phyloP scores from a whole-genome alignment of 2,888 invertebrate genomes.

The Strigamia maritima region DNA sequence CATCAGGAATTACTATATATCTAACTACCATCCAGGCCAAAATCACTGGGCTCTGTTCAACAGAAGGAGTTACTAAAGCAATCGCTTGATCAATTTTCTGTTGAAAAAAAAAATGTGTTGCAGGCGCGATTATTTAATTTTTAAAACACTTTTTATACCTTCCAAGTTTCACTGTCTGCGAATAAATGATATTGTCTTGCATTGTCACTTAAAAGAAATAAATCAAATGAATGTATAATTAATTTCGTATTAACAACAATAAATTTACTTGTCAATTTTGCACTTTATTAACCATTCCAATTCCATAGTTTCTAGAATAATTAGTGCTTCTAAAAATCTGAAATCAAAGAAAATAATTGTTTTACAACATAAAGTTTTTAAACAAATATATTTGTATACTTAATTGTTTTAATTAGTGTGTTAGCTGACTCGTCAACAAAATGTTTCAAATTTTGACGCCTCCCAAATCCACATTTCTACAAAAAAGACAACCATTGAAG shows the following conservation, averaged over 20 bases:
- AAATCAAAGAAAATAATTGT: background rate
- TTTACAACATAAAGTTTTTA: background rate
- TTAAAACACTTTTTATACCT: background rate
- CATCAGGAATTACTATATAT: slow-evolving; percentile 36
- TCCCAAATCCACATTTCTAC: slow-evolving; percentile 51
- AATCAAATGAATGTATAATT: background rate
- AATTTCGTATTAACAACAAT: background rate
- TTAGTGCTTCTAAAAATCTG: slow-evolving; percentile 50
- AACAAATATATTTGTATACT: background rate
- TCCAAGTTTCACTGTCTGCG: background rate
- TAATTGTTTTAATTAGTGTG: background rate
- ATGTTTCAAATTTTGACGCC: slow-evolving; percentile 49
- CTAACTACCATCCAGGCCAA: slow-evolving; percentile 51
- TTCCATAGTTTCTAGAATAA: slow-evolving; percentile 50
- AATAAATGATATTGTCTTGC: slow-evolving; percentile 7
- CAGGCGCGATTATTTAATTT: background rate
- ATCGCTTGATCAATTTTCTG: slow-evolving; percentile 45
- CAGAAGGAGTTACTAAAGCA: slow-evolving; percentile 45
- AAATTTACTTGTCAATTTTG: slow-evolving; percentile 45
- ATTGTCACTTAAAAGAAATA: slow-evolving; percentile 38
- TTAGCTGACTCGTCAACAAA: slow-evolving; percentile 46
- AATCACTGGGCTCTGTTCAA: slow-evolving; percentile 50
- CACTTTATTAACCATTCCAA: slow-evolving; percentile 47
- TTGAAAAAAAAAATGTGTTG: background rate
- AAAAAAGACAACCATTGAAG: background rate